These are phyloP conservation scores for Apoda limacodes DNA, from an alignment of 2,888 invertebrate genomes.

Conservation along the genomic window DNA sequence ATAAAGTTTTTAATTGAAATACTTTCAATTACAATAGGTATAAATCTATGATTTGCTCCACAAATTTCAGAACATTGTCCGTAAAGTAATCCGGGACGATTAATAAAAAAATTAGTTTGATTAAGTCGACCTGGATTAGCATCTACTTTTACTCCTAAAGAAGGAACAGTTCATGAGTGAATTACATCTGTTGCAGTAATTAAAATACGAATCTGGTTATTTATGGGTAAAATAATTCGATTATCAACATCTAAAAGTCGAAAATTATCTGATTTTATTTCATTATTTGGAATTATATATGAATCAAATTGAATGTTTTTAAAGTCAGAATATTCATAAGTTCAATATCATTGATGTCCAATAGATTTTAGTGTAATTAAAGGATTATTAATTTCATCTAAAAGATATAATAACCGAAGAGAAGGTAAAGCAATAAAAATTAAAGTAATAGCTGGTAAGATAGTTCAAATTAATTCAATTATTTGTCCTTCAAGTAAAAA, in stretches of 20 bases:
- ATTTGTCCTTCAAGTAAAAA: constrained; percentile 68
- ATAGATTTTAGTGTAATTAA: constrained; percentile 72
- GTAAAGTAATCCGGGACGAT: constrained; percentile 74
- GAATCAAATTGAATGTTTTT: constrained; percentile 71
- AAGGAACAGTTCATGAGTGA: constrained; percentile 74
- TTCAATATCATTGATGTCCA: constrained; percentile 77
- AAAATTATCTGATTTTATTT: constrained; percentile 48
- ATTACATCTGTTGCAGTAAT: constrained; percentile 74
- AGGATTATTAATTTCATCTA: constrained; percentile 72
- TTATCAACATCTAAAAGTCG: constrained; percentile 74
- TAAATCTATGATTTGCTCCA: constrained; percentile 84
- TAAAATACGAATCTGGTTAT: constrained; percentile 73
- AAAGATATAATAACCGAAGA: constrained; percentile 68
- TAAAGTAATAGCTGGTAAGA: constrained; percentile 70
- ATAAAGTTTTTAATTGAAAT: constrained; percentile 64
- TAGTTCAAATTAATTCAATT: constrained; percentile 76
- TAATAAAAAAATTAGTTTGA: constrained; percentile 72
- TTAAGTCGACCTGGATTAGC: constrained; percentile 75
- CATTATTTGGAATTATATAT: constrained; percentile 63
- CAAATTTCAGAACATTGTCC: constrained; percentile 88
- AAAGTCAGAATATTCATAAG: constrained; percentile 76
- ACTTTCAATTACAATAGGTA: constrained; percentile 79
- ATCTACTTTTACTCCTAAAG: constrained; percentile 74
- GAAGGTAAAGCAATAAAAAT: constrained; percentile 74
- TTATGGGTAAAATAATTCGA: constrained; percentile 67